A percentile compares a stretch with the other conserved stretches of the same genome.
Evolutionary conservation across 1,140 invertebrate genomes (phyloP).

Genomic region (Bactericera cockerelli): DNA sequence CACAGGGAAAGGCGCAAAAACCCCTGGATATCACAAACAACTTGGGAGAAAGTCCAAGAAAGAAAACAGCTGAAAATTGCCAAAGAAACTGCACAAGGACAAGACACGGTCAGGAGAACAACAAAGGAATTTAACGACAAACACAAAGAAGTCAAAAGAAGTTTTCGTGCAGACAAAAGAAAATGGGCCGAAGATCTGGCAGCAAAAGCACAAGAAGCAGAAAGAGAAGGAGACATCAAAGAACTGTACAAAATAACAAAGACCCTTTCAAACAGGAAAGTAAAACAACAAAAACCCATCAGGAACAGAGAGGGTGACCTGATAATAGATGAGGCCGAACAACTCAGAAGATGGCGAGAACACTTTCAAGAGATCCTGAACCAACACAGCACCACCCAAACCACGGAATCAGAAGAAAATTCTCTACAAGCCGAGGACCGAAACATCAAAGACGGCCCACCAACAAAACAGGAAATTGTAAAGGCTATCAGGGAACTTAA

Average conservation of each 20-base stretch:
- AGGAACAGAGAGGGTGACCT: background rate
- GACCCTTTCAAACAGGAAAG: conserved; percentile 7
- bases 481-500: background rate
- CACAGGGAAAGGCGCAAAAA: too few relatives aligned
- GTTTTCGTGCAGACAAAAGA: conserved; percentile 7
- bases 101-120: background rate
- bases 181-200: conserved; percentile 7
- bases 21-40: too few relatives aligned
- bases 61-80: too few relatives aligned
- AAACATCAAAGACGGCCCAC: background rate
- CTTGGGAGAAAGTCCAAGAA: too few relatives aligned
- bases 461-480: background rate
- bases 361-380: background rate
- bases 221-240: conserved; percentile 5
- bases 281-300: background rate
- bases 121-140: too few relatives aligned
- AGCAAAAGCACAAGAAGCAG: conserved; percentile 7
- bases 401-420: background rate
- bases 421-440: background rate
- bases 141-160: conserved; percentile 13
- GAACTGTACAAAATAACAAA: conserved; percentile 13
- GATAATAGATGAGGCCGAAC: conserved; percentile 3
- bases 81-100: too few relatives aligned
- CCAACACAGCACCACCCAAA: background rate
- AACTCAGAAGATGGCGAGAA: conserved; percentile 11